These are phyloP conservation scores for Molossus alvarezi DNA, from an alignment of 2,797 vertebrate genomes.

Conservation along the genomic window DNA sequence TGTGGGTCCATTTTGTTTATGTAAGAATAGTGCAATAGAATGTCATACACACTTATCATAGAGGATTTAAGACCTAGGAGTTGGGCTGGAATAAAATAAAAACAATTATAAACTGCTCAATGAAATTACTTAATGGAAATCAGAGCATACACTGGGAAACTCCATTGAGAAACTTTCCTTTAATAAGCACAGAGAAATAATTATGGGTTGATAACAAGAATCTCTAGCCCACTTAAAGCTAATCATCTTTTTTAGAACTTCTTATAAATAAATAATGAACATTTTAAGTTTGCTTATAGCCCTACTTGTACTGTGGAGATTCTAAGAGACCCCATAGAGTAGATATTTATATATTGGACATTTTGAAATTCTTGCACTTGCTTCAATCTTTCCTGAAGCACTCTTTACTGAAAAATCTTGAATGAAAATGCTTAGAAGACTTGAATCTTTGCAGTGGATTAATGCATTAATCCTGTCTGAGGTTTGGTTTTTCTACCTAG, in stretches of 20 bases:
- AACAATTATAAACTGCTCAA: background rate
- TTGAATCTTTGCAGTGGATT: background rate
- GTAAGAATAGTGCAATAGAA: background rate
- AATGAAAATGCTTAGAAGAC: background rate
- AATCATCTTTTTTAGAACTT: constrained; percentile 12
- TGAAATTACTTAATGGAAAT: background rate
- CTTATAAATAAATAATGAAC: constrained; percentile 13
- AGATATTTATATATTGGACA: background rate
- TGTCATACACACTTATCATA: background rate
- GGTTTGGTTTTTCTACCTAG: background rate
- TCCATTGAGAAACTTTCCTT: background rate
- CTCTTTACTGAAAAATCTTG: background rate
- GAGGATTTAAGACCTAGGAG: background rate
- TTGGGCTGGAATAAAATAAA: constrained; percentile 4
- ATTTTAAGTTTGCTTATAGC: constrained; percentile 1
- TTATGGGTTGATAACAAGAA: background rate
- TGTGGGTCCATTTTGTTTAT: background rate
- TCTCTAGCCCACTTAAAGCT: background rate
- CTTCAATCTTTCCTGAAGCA: constrained; percentile 11
- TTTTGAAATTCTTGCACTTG: background rate
- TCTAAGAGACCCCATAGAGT: background rate
- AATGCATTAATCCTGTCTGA: background rate
- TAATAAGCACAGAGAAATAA: background rate
- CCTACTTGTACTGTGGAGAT: background rate
- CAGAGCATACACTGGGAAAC: background rate